Conservation (phyloP, 1,140 invertebrate species). For the Thrips palmi region DNA sequence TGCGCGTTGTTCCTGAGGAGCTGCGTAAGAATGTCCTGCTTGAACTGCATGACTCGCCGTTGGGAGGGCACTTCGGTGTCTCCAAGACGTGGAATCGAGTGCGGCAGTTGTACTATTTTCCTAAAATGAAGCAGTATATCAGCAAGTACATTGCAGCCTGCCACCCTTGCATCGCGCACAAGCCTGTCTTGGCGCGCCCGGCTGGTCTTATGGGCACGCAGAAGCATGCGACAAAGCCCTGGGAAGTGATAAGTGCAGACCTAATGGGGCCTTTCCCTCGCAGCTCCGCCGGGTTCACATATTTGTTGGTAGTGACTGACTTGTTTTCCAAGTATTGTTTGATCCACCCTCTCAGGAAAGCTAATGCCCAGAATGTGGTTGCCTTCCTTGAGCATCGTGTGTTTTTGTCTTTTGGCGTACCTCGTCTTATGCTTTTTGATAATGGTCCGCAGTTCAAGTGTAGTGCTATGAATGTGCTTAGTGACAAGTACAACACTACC, state of each 20-base stretch:
- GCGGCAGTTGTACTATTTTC: not conserved
- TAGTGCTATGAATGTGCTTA: too few relatives aligned
- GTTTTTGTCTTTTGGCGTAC: too few relatives aligned
- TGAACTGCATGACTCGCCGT: not conserved
- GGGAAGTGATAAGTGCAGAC: too few relatives aligned
- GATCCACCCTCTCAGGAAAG: too few relatives aligned
- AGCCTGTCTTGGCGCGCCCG: not conserved
- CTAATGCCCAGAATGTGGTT: too few relatives aligned
- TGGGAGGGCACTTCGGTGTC: not conserved
- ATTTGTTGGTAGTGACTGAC: too few relatives aligned
- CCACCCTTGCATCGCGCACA: not conserved
- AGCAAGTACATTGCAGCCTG: not conserved
- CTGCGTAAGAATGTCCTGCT: not conserved
- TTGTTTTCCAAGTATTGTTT: too few relatives aligned
- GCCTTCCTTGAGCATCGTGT: too few relatives aligned
- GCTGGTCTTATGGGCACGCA: not conserved
- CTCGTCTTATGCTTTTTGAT: too few relatives aligned
- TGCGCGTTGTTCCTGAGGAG: not conserved
- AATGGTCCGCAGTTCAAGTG: too few relatives aligned
- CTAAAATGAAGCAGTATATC: not conserved
- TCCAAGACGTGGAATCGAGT: not conserved
- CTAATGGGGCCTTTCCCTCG: too few relatives aligned
- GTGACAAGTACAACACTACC: not conserved
- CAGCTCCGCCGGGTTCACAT: too few relatives aligned
- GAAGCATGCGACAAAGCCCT: not conserved